Evolutionary conservation across 2,797 vertebrate species (phyloP), one percentile per base, ranked within the genome.

Genomic region (Zonotrichia albicollis): DNA sequence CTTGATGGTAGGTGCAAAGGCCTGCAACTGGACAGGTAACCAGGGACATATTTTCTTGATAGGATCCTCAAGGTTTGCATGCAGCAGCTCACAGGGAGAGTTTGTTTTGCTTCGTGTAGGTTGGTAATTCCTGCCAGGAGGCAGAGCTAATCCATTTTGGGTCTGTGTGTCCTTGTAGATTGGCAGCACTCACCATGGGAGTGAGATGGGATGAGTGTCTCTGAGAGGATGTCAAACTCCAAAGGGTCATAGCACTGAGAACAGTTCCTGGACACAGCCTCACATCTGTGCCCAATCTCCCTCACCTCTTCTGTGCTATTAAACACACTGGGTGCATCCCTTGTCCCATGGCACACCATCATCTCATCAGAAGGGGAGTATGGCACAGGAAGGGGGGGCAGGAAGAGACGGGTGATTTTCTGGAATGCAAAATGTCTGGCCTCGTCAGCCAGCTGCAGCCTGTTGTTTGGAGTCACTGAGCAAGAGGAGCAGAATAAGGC

Each of bases 201-300:
- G 10, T 0, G 1, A 75, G 58, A n/a, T 4, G 11, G 51, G 27
- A 15, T 50, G n/a, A 27, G 36, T 8, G 4, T 48, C 51, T 77
- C 40, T 64, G 26, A 1, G 8, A 36, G n/a, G 45, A 4, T 38
- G 19, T 57, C 38, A 67, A 68, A 16, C 36, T 86, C 51, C 16
- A n/a, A 62, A 57, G n/a, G 22, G 22, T 42, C 45, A 7, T 8
- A 29, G 36, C 32, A 8, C 2, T 29, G 32, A 25, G 38, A n/a
- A 40, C 46, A 58, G 55, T 19, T 89, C 43, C 17, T 55, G 53
- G 57, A 27, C 65, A 73, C 46, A 70, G 66, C 50, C 38, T 54
- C 3, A 4, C 9, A 25, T 30, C 46, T 4, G 0, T 71, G 32
- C 5, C 26, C 1, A 8, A 23, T 75, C 25, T 14, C 9, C 4